These are phyloP conservation scores for Cephus sareptanus DNA, from an alignment of 2,888 invertebrate genomes.

Conservation along the genomic window DNA sequence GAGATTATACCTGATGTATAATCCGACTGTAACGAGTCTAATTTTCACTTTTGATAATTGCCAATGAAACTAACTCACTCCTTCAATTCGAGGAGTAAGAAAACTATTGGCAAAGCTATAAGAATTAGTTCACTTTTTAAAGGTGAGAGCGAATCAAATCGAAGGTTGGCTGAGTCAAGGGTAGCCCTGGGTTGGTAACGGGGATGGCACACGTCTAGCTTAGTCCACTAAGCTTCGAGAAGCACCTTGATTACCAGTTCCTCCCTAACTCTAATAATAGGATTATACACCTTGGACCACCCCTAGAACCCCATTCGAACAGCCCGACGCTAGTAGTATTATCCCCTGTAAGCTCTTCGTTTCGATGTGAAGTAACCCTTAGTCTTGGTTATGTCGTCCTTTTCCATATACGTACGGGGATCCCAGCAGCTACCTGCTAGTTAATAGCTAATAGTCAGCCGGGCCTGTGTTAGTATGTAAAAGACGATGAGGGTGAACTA, in stretches of 20 bases:
- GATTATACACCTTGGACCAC: conserved; percentile 7
- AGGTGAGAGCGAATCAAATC: neutral
- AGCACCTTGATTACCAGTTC: conserved; percentile 7
- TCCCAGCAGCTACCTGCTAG: neutral
- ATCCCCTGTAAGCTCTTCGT: neutral
- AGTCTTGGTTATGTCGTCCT: neutral
- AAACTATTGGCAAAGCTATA: neutral
- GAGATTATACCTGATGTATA: neutral
- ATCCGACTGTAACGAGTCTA: neutral
- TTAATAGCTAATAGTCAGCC: neutral
- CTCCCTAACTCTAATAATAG: conserved; percentile 10
- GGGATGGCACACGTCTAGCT: neutral
- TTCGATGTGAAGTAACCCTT: neutral
- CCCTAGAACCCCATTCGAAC: neutral
- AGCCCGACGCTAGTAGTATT: neutral
- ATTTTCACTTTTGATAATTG: neutral
- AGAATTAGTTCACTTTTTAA: neutral
- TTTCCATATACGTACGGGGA: neutral
- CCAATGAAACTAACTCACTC: neutral
- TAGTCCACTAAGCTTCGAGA: neutral
- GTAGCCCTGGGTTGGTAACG: neutral
- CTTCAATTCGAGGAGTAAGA: neutral
- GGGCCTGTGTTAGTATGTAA: neutral
- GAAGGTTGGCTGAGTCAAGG: neutral
- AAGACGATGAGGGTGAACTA: neutral